phyloP scores from a whole-genome alignment of 2,113 vertebrate species.

The Oplegnathus fasciatus region DNA sequence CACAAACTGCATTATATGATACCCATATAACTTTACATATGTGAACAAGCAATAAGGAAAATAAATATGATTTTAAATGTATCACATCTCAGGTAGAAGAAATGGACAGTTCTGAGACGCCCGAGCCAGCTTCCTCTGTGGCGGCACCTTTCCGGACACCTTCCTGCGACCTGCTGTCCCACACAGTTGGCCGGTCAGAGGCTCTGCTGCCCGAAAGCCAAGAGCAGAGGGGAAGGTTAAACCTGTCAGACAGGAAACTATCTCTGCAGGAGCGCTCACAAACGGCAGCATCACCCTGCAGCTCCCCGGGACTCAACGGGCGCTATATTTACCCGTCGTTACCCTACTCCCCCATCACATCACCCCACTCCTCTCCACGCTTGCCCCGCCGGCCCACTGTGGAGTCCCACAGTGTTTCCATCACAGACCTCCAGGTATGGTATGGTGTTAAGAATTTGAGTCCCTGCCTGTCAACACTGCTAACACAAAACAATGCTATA shows the following conservation, averaged over 20 bases:
- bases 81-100: conserved; percentile 75
- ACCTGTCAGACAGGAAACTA: conserved; percentile 90
- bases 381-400: conserved; percentile 93
- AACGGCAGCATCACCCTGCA: conserved; percentile 79
- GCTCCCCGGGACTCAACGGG: conserved; percentile 81
- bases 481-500: background rate
- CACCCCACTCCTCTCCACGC: conserved; percentile 94
- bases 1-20: background rate
- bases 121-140: conserved; percentile 63
- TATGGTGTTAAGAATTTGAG: background rate
- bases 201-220: conserved; percentile 74
- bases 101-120: conserved; percentile 83
- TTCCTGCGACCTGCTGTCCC: conserved; percentile 82
- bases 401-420: conserved; percentile 96
- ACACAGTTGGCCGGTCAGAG: conserved; percentile 64
- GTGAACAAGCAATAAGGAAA: background rate
- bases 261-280: conserved; percentile 93
- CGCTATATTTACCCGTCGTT: conserved; percentile 90
- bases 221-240: conserved; percentile 84
- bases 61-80: background rate
- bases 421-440: conserved; percentile 94
- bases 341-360: conserved; percentile 91
- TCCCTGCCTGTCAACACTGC: background rate
- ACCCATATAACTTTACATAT: background rate
- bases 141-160: conserved; percentile 56